Conservation (phyloP, 1,140 invertebrate species). For the Phenacoccus solenopsis region DNA sequence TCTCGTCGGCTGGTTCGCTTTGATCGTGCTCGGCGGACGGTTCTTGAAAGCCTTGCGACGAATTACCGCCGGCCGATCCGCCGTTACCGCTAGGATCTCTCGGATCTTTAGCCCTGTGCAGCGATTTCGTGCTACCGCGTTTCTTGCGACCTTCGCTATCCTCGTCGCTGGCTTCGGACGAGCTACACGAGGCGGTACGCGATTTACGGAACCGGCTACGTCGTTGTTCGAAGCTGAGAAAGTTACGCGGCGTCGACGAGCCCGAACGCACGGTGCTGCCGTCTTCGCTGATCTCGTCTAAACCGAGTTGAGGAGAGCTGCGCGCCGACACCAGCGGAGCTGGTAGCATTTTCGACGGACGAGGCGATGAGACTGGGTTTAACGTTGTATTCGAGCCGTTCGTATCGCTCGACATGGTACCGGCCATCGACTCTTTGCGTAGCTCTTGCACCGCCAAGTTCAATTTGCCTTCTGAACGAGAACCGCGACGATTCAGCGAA, state of each 20-base stretch:
- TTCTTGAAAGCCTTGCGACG: slow-evolving; percentile 19
- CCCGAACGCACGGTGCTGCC: slow-evolving; percentile 30
- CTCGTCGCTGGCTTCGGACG: slow-evolving; percentile 81
- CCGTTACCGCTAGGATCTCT: slow-evolving; percentile 45
- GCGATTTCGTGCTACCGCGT: slow-evolving; percentile 32
- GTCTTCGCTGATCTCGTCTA: slow-evolving; percentile 63
- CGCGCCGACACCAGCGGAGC: slow-evolving; percentile 10
- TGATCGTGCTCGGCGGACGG: slow-evolving; percentile 22
- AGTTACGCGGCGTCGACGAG: slow-evolving; percentile 27
- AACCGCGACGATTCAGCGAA: slow-evolving; percentile 29
- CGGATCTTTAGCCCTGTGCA: slow-evolving; percentile 24
- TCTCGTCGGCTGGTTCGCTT: slow-evolving; percentile 9
- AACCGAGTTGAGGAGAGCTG: slow-evolving; percentile 38
- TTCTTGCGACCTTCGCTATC: slow-evolving; percentile 72
- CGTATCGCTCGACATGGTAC: slow-evolving; percentile 32
- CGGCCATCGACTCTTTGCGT: slow-evolving; percentile 30
- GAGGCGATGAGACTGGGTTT: slow-evolving; percentile 31
- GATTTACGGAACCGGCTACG: slow-evolving; percentile 46
- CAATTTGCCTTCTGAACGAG: slow-evolving; percentile 31
- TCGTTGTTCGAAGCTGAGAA: slow-evolving; percentile 22
- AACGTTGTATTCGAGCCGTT: slow-evolving; percentile 24
- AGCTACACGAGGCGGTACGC: slow-evolving; percentile 72
- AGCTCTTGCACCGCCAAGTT: slow-evolving; percentile 27
- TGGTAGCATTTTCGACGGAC: slow-evolving; percentile 30
- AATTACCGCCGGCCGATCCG: slow-evolving; percentile 28